phyloP scores from a whole-genome alignment of 2,797 vertebrate genomes.

The Chloroceryle amazona region DNA sequence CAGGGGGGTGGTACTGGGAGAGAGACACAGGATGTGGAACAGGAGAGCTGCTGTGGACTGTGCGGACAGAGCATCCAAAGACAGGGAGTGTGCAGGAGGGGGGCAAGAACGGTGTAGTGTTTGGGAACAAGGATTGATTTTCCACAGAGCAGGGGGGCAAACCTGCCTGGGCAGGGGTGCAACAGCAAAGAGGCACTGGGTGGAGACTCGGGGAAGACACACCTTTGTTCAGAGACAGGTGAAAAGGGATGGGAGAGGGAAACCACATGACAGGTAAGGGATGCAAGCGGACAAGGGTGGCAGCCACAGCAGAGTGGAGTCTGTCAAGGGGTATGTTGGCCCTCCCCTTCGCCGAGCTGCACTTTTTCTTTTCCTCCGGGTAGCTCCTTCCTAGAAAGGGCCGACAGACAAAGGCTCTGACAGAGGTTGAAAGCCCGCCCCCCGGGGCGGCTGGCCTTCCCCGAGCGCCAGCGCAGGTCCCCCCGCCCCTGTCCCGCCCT shows the following conservation, averaged over 20 bases:
- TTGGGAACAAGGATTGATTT: neutral
- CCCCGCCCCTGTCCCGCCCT: neutral
- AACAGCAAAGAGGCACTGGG: neutral
- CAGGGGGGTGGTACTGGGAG: too few relatives aligned
- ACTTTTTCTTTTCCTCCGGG: neutral
- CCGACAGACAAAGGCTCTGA: neutral
- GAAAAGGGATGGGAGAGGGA: neutral
- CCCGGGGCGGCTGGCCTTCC: fast-evolving
- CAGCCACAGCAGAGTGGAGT: neutral
- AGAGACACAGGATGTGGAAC: fast-evolving
- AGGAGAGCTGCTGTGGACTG: fast-evolving
- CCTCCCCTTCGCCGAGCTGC: neutral
- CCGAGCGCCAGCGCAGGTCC: neutral
- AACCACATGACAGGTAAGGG: fast-evolving
- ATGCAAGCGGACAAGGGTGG: fast-evolving
- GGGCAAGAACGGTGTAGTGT: fast-evolving
- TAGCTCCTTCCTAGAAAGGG: neutral
- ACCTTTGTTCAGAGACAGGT: neutral
- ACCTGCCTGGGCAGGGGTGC: neutral
- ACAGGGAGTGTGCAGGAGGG: neutral
- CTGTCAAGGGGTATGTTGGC: neutral
- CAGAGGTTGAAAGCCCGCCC: neutral
- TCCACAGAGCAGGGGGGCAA: neutral
- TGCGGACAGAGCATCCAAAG: neutral
- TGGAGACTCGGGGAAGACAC: fast-evolving